A percentile compares a stretch with the other conserved stretches of the same genome.
These are phyloP conservation scores for Cephus spinipes DNA, from an alignment of 2,888 invertebrate species.

Conservation along the genomic window DNA sequence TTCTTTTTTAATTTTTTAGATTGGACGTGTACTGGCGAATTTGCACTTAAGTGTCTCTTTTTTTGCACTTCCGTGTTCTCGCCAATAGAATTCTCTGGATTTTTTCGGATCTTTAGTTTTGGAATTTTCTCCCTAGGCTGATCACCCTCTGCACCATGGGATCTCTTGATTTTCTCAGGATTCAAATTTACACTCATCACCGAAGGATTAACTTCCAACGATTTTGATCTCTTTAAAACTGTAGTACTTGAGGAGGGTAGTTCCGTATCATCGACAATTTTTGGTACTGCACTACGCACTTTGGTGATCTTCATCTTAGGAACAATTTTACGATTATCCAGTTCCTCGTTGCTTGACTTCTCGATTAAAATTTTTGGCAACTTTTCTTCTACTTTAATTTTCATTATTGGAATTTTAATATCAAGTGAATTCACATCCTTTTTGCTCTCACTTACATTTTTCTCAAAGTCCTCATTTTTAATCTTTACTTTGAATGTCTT, in stretches of 20 bases:
- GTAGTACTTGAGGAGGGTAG: conserved; percentile 10
- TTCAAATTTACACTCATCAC: neutral
- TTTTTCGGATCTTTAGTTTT: conserved; percentile 19
- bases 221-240: neutral
- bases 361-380: conserved; percentile 45
- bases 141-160: conserved; percentile 14
- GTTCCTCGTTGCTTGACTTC: conserved; percentile 27
- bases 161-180: conserved; percentile 6
- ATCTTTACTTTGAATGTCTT: conserved; percentile 32
- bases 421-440: conserved; percentile 12
- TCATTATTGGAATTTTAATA: conserved; percentile 52
- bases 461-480: conserved; percentile 39
- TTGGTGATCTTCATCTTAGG: conserved; percentile 56
- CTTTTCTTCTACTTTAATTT: conserved; percentile 52
- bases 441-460: neutral
- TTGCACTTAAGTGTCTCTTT: neutral
- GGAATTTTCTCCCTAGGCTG: conserved; percentile 8
- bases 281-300: conserved; percentile 27
- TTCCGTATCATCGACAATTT: conserved; percentile 12
- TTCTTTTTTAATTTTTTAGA: conserved; percentile 10
- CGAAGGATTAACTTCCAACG: neutral
- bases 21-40: neutral
- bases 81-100: neutral
- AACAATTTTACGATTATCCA: conserved; percentile 38
- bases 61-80: neutral